Conservation (phyloP, 1,140 invertebrate genomes). For the Mylabris phalerata region DNA sequence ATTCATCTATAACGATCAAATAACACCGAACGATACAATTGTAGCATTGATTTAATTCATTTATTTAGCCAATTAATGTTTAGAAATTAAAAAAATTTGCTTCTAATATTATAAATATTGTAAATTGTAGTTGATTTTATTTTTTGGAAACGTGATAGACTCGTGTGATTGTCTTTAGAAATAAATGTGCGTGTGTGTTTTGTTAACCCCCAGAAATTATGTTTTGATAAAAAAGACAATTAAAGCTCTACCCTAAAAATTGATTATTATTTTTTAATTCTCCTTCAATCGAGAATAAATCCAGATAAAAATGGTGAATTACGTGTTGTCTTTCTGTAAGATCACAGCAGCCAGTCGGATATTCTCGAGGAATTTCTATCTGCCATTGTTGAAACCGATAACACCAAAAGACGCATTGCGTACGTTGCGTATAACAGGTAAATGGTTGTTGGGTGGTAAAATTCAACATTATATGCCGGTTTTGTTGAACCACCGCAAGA, state of each 20-base stretch:
- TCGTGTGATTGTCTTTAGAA: too few relatives aligned
- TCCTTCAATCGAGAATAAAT: background rate
- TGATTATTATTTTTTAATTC: conserved; percentile 1
- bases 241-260: background rate
- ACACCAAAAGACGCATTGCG: conserved; percentile 72
- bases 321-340: conserved; percentile 63
- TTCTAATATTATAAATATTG: too few relatives aligned
- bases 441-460: conserved; percentile 49
- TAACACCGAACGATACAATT: too few relatives aligned
- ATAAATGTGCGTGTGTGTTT: too few relatives aligned
- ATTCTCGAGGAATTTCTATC: conserved; percentile 75
- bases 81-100: too few relatives aligned
- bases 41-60: too few relatives aligned
- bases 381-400: conserved; percentile 72
- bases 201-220: too few relatives aligned
- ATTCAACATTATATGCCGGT: conserved; percentile 76
- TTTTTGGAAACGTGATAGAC: too few relatives aligned
- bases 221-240: too few relatives aligned
- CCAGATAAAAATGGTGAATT: conserved; percentile 35
- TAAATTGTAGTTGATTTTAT: too few relatives aligned
- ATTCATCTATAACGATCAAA: too few relatives aligned
- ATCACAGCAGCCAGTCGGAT: conserved; percentile 74
- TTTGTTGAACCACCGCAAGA: conserved; percentile 53
- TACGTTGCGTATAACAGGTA: conserved; percentile 74
- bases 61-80: too few relatives aligned